Evolutionary conservation across 2,113 vertebrate genomes (phyloP).

Genomic region (Cyprinodon brontotheroides): DNA sequence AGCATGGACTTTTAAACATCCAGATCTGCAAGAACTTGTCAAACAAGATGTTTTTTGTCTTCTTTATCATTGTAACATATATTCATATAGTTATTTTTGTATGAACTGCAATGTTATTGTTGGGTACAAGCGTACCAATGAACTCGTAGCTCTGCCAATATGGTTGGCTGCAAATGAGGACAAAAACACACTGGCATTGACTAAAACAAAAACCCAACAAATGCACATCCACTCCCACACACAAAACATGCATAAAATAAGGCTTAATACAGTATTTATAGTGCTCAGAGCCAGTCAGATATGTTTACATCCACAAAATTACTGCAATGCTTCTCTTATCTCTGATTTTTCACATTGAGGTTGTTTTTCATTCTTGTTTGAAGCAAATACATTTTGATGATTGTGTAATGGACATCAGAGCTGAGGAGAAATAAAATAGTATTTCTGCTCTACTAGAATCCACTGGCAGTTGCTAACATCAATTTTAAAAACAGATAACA

Average conservation of each 20-base stretch:
- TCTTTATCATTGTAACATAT: conserved; percentile 37
- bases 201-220: conserved; percentile 57
- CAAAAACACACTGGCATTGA: conserved; percentile 48
- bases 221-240: conserved; percentile 64
- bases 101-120: conserved; percentile 52
- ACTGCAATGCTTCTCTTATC: conserved; percentile 37
- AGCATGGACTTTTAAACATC: conserved; percentile 64
- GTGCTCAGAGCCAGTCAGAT: conserved; percentile 60
- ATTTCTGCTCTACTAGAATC: conserved; percentile 46
- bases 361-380: conserved; percentile 30
- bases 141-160: conserved; percentile 40
- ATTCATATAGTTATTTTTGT: conserved; percentile 40
- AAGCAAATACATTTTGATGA: conserved; percentile 44
- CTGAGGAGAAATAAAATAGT: conserved; percentile 32
- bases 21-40: conserved; percentile 40
- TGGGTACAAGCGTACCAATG: conserved; percentile 43
- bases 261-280: conserved; percentile 72
- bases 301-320: conserved; percentile 42
- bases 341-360: conserved; percentile 42
- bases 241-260: conserved; percentile 75
- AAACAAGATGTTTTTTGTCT: conserved; percentile 28
- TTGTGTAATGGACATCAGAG: conserved; percentile 43
- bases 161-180: conserved; percentile 64
- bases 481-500: conserved; percentile 32
- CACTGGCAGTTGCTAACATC: conserved; percentile 53